phyloP scores from a whole-genome alignment of 2,888 invertebrate species.

The Callinectes sapidus region DNA sequence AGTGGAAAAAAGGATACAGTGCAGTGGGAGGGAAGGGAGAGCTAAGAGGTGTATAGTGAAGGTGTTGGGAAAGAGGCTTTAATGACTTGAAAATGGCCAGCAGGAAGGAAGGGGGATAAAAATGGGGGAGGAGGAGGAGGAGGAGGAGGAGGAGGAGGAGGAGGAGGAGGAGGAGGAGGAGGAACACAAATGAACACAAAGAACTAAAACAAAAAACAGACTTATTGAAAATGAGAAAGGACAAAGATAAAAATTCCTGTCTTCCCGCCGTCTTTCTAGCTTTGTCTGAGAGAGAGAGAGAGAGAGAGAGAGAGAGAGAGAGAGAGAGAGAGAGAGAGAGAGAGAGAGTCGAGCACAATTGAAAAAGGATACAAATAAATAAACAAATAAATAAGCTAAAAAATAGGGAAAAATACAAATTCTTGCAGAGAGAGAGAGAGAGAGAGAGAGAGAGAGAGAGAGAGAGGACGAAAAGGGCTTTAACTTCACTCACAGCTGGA shows the following conservation, averaged over 20 bases:
- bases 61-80: not conserved
- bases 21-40: not conserved
- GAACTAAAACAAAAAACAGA: too few relatives aligned
- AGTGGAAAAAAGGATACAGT: not conserved
- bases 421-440: conserved; percentile 43
- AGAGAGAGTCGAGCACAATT: conserved; percentile 35
- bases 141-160: not conserved
- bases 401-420: too few relatives aligned
- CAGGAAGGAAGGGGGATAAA: not conserved
- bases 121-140: not conserved
- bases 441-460: conserved; percentile 45
- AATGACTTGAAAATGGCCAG: not conserved
- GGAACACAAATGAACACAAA: not conserved
- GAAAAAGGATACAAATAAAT: not conserved
- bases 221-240: too few relatives aligned
- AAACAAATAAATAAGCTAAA: too few relatives aligned
- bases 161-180: not conserved
- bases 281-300: not conserved
- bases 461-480: conserved; percentile 26
- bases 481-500: conserved; percentile 23
- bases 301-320: not conserved
- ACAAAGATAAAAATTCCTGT: too few relatives aligned
- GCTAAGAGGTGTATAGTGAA: not conserved
- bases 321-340: not conserved
- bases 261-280: too few relatives aligned